Percentiles rank a stretch among this genome's conserved stretches.
Evolutionary conservation across 2,888 invertebrate species (phyloP).

Genomic region (Coronaproctus castanopsis): DNA sequence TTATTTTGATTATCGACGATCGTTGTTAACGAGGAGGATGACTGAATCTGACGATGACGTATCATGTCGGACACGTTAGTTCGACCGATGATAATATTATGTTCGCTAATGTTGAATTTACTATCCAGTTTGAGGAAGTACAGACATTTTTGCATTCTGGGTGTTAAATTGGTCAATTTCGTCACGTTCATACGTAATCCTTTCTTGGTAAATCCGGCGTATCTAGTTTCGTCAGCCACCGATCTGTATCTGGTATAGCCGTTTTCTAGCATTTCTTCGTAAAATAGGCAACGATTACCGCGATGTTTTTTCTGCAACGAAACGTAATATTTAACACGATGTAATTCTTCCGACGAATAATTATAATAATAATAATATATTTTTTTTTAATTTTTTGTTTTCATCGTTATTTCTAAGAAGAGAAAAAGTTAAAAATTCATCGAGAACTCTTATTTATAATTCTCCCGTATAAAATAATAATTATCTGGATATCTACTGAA

Average conservation of each 20-base stretch:
- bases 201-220: constrained; percentile 40
- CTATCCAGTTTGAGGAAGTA: constrained; percentile 41
- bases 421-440: too few species aligned
- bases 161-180: constrained; percentile 26
- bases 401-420: constrained; percentile 1
- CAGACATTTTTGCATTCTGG: constrained; percentile 33
- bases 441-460: too few species aligned
- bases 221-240: constrained; percentile 36
- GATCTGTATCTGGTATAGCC: constrained; percentile 42
- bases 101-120: constrained; percentile 38
- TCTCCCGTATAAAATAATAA: too few species aligned
- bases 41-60: too few species aligned
- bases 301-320: constrained; percentile 33
- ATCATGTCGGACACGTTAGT: too few species aligned
- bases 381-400: constrained; percentile 2
- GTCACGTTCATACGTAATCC: constrained; percentile 34
- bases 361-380: not conserved
- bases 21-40: too few species aligned
- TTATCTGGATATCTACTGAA: too few species aligned
- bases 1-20: not conserved
- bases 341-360: not conserved
- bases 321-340: not conserved
- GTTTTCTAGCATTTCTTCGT: constrained; percentile 37
- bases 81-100: constrained; percentile 37
- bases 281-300: constrained; percentile 39